phyloP scores from a whole-genome alignment of 37 sponge, comb jelly and placozoan genomes.

The Cliona cf. orientalis region DNA sequence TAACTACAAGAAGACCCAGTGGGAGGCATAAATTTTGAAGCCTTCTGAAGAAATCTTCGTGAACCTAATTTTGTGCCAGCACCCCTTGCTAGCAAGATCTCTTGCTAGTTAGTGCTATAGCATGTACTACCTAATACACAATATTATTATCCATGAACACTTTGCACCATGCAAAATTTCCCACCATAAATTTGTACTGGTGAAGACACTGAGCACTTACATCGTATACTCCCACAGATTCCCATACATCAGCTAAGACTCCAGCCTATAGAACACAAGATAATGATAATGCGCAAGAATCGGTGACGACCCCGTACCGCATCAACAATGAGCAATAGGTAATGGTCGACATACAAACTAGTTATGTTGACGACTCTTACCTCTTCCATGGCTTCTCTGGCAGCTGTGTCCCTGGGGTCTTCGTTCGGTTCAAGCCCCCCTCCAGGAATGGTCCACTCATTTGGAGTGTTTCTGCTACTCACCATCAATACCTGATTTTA shows the following conservation, averaged over 20 bases:
- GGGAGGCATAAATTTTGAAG: too few relatives aligned
- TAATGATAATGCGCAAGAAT: background rate
- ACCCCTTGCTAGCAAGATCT: too few relatives aligned
- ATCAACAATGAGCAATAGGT: background rate
- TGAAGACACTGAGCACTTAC: conserved; percentile 38
- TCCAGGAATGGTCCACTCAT: conserved; percentile 58
- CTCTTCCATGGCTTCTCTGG: conserved; percentile 65
- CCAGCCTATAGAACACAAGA: conserved; percentile 15
- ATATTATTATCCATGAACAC: too few relatives aligned
- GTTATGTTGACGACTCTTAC: conserved; percentile 16
- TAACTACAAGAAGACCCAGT: too few relatives aligned
- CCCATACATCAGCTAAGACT: background rate
- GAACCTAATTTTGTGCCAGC: too few relatives aligned
- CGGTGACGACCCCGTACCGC: too few relatives aligned
- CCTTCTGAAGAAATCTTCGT: too few relatives aligned
- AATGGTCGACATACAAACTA: background rate
- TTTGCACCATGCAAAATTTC: too few relatives aligned
- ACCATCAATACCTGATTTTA: conserved; percentile 52
- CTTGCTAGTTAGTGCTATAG: too few relatives aligned
- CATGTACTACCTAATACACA: too few relatives aligned
- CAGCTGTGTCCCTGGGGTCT: conserved; percentile 24
- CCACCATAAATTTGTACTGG: too few relatives aligned
- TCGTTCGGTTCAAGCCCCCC: conserved; percentile 67
- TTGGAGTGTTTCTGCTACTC: conserved; percentile 8
- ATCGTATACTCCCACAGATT: conserved; percentile 20